Evolutionary conservation across 1,140 invertebrate genomes (phyloP), one percentile per base, ranked within the genome.

Genomic region (Drosophila kohkoa): DNA sequence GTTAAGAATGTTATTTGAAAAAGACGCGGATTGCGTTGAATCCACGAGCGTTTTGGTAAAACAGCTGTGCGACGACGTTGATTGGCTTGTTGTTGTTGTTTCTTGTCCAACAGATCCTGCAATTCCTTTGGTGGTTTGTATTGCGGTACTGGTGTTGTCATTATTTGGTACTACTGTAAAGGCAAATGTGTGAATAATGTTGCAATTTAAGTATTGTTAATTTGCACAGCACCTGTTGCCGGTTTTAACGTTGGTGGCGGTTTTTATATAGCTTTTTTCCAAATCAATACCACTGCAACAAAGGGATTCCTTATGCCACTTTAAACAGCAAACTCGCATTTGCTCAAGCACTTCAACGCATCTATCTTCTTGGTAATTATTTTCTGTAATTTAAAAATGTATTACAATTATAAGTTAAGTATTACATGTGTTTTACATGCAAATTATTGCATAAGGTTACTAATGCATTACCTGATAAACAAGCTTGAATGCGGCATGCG

Each of bases 401-500:
- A 30, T 30, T 57, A 16, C 6, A 20, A 4, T 11, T 4, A 1
- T 49, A 35, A 25, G 5, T 41, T 28, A n/a, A 10, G 43, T 11
- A 13, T 48, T 3, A 58, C 28, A 60, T 64, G 49, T 60, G 67
- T 16, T 43, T 62, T 60, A 72, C 46, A 20, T 1, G 28, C 3
- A 20, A 25, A 25, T 25, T 52, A 74, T 52, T 62, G 49, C 58
- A 45, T 57, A 28, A 20, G 35, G 13, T 7, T 16, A 8, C 25
- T 8, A 8, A 2, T 35, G 0, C 8, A 0, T 94, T 93, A 97
- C 96, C 95, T 93, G 94, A 93, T 71, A 97, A 94, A 92, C 96
- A 97, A 81, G 94, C 94, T 93, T 97, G 96, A 79, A 97, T 95
- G 78, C 94, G 94, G 92, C 96, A 97, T 51, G 96, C 96, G 79